A percentile compares a stretch with the other conserved stretches of the same genome.
Conservation (phyloP, 2,113 vertebrate species). For the Odocoileus hemionus region DNA sequence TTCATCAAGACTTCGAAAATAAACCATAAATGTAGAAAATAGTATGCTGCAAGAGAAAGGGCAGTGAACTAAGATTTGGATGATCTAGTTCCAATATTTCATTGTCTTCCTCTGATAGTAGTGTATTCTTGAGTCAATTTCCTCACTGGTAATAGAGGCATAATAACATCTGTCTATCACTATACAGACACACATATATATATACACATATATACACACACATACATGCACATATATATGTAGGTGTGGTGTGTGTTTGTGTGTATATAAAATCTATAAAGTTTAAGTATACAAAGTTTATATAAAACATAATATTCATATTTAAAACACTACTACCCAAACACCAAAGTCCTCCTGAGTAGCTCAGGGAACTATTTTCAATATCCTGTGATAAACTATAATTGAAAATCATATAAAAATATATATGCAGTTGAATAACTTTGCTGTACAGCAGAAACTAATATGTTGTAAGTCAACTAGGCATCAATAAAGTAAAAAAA, state of each 20-base stretch:
- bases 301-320: background rate
- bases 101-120: background rate
- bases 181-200: background rate
- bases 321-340: background rate
- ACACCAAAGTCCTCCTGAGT: background rate
- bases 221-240: background rate
- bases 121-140: too few species aligned
- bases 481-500: background rate
- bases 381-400: background rate
- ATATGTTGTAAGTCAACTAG: background rate
- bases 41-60: background rate
- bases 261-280: background rate
- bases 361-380: background rate
- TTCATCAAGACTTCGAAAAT: background rate
- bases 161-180: background rate
- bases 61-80: background rate
- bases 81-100: background rate
- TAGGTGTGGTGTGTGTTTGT: background rate
- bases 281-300: background rate
- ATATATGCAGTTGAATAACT: background rate
- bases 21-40: background rate
- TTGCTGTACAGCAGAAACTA: background rate
- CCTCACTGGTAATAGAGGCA: background rate
- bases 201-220: background rate
- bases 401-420: background rate